Evolutionary conservation across 2,888 invertebrate genomes (phyloP), one percentile per base, ranked within the genome.

Genomic region (Eupithecia abbreviata): DNA sequence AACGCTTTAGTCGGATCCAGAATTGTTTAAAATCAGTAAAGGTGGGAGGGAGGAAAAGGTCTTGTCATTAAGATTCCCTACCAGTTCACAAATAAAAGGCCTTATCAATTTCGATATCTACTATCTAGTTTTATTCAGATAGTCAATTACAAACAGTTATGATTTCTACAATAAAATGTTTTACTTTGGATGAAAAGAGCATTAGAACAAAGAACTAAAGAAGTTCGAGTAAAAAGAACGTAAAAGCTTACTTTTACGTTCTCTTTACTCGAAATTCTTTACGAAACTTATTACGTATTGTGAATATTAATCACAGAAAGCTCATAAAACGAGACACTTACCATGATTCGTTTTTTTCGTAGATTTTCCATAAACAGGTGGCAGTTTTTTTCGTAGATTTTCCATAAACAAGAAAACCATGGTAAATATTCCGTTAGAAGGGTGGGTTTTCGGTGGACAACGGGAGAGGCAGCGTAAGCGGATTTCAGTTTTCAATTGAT

Each of bases 161-260:
- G 47, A 73, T 70, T 70, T 70, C 69, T 49, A 30, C 47, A 72
- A 74, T 78, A 70, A 76, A 76, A 74, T 68, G 43, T 68, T 49
- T 30, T 15, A 71, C n/a, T 51, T 73, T 71, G 71, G 42, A 7
- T 66, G 13, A 67, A 49, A 67, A 9, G 30, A 68, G 67, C 47
- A 49, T 9, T 49, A 15, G 67, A 75, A 76, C 78, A 41, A 47
- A 74, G 78, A 78, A n/a, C 69, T 78, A 72, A 42, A 75, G 41
- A 73, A 73, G 18, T 47, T 69, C 15, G 7, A 45, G 43, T 68
- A 42, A 58, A 55, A 10, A 58, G 1, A 30, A 18, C 9, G 58
- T 30, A 10, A 30, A 62, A 30, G 62, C 30, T 30, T 30, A 30
- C 30, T 30, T 30, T 30, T 30, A 30, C 30, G 30, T 30, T 30